A percentile compares a stretch with the other conserved stretches of the same genome.
Conservation (phyloP, 1,140 invertebrate species). For the Drosophila tsacasi region DNA sequence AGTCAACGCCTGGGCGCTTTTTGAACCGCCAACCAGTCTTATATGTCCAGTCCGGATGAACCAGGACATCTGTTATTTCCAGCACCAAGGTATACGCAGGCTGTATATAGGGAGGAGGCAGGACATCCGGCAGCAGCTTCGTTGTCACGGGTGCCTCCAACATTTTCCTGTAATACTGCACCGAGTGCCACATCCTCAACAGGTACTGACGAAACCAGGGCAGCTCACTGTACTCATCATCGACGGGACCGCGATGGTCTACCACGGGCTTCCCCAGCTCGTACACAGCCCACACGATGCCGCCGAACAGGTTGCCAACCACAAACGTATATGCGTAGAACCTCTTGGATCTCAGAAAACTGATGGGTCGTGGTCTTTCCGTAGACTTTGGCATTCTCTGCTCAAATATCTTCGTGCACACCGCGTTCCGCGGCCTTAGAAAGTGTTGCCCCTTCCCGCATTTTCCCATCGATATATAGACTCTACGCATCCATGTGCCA, state of each 20-base stretch:
- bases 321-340: conserved; percentile 73
- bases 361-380: neutral
- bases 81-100: conserved; percentile 98
- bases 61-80: conserved; percentile 97
- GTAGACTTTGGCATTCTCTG: neutral
- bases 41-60: conserved; percentile 99
- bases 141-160: conserved; percentile 97
- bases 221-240: conserved; percentile 92
- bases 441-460: neutral
- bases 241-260: conserved; percentile 91
- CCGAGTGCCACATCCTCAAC: conserved; percentile 90
- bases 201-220: conserved; percentile 90
- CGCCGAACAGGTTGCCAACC: conserved; percentile 85
- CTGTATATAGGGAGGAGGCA: conserved; percentile 96
- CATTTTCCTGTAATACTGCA: conserved; percentile 93
- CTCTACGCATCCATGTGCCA: conserved; percentile 19
- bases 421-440: neutral
- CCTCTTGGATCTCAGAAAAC: conserved; percentile 12
- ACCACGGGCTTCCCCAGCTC: conserved; percentile 90
- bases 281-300: conserved; percentile 87
- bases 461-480: neutral
- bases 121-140: conserved; percentile 96
- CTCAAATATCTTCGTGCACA: neutral
- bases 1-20: conserved; percentile 98
- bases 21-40: conserved; percentile 94